Evolutionary conservation across 23 tunicate genomes (phyloP).

Genomic region (Corella eumyota): DNA sequence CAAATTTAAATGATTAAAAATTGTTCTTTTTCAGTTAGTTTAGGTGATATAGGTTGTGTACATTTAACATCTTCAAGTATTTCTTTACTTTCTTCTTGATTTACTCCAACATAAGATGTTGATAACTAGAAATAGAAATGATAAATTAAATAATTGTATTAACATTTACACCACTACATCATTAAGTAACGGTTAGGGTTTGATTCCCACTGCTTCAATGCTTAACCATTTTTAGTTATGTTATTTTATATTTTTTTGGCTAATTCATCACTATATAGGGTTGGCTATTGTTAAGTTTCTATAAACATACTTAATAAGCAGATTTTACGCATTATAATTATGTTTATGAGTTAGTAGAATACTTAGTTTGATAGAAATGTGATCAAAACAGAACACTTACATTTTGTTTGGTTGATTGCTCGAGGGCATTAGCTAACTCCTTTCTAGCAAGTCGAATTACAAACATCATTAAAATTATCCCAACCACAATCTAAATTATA

Average conservation of each 20-base stretch:
- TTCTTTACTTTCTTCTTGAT: background rate
- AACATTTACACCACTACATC: too few relatives aligned
- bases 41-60: background rate
- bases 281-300: too few relatives aligned
- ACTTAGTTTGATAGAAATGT: too few relatives aligned
- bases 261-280: too few relatives aligned
- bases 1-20: background rate
- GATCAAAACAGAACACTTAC: background rate
- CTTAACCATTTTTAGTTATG: background rate
- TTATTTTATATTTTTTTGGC: background rate
- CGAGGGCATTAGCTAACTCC: constrained; percentile 56
- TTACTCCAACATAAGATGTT: too few relatives aligned
- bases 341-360: too few relatives aligned
- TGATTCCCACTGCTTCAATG: too few relatives aligned
- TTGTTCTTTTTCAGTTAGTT: background rate
- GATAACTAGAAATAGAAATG: too few relatives aligned
- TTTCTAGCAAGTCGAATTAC: constrained; percentile 68
- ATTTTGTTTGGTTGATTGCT: background rate
- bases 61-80: background rate
- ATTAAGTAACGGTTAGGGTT: too few relatives aligned
- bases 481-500: constrained; percentile 31
- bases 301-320: too few relatives aligned
- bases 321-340: too few relatives aligned
- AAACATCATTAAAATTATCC: constrained; percentile 54
- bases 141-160: too few relatives aligned